A percentile compares a stretch with the other conserved stretches of the same genome.
These are phyloP conservation scores for Pemphigus obesinymphae DNA, from an alignment of 1,140 invertebrate genomes.

Conservation along the genomic window DNA sequence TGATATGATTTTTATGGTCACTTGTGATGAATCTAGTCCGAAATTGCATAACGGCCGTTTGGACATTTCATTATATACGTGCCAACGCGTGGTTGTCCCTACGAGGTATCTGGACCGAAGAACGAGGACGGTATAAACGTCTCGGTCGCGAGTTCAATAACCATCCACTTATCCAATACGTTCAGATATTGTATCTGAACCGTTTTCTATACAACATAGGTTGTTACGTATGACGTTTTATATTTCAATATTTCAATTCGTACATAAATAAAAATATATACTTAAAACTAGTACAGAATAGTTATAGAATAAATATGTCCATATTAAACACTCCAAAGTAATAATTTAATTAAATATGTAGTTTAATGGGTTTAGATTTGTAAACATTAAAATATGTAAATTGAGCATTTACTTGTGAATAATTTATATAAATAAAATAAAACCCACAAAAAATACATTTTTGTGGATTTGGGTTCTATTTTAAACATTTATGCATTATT, in stretches of 20 bases:
- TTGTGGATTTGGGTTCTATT: too few species aligned
- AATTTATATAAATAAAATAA: too few species aligned
- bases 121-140: not conserved
- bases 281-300: too few species aligned
- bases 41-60: constrained; percentile 4
- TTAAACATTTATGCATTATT: too few species aligned
- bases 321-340: too few species aligned
- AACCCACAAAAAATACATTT: too few species aligned
- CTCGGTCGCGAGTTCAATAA: not conserved
- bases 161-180: not conserved
- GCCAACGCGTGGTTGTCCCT: not conserved
- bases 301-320: too few species aligned
- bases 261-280: not conserved
- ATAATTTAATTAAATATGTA: too few species aligned
- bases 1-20: constrained; percentile 4
- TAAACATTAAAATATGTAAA: too few species aligned
- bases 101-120: not conserved
- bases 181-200: not conserved
- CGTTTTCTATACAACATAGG: not conserved
- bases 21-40: not conserved
- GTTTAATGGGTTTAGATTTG: too few species aligned
- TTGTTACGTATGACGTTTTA: not conserved
- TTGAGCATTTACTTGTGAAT: too few species aligned
- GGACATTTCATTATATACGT: not conserved
- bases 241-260: not conserved